Evolutionary conservation across 2,797 vertebrate genomes (phyloP), one percentile per base, ranked within the genome.

Genomic region (Pterois miles): DNA sequence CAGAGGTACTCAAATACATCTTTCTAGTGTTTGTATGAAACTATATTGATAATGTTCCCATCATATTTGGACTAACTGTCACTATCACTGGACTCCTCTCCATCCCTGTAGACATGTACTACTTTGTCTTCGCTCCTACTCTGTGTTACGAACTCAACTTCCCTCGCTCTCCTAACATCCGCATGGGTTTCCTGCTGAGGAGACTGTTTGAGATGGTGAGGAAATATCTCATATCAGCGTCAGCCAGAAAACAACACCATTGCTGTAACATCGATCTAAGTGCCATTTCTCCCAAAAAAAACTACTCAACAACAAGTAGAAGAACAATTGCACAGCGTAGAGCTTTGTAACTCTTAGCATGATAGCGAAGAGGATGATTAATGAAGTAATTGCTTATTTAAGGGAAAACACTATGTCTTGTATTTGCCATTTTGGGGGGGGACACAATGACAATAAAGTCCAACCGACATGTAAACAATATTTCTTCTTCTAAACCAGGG

Each of bases 101-200:
- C 25, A 3, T 74, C 52, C 81, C 62, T 75, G 5, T 20, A 98
- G 97, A 97, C 82, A 89, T 98, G 10, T 98, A 96, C 89, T 98
- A 98, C 85, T 98, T 98, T 86, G 84, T 95, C 40, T 94, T 96
- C 1, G 97, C 96, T 0, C 97, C 97, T 0, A 98, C 97, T 16
- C 92, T 98, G 74, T 98, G 97, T 92, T 98, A 98, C 0, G 96
- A 98, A 82, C 95, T 98, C 73, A 97, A 98, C 90, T 98, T 98
- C 46, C 97, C 97, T 1, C 96, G 97, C 18, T 97, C 97, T 3
- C 91, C 96, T 0, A 94, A 93, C 4, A 89, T 98, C 23, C 95
- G 96, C 25, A 96, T 96, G 92, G 92, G 96, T 27, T 98, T 98
- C 88, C 91, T 98, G 64, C 88, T 98, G 59, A 94, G 97, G 81